Percentiles rank a stretch among this genome's conserved stretches.
Evolutionary conservation across 2,113 vertebrate genomes (phyloP).

Genomic region (Ibidorhyncha struthersii): DNA sequence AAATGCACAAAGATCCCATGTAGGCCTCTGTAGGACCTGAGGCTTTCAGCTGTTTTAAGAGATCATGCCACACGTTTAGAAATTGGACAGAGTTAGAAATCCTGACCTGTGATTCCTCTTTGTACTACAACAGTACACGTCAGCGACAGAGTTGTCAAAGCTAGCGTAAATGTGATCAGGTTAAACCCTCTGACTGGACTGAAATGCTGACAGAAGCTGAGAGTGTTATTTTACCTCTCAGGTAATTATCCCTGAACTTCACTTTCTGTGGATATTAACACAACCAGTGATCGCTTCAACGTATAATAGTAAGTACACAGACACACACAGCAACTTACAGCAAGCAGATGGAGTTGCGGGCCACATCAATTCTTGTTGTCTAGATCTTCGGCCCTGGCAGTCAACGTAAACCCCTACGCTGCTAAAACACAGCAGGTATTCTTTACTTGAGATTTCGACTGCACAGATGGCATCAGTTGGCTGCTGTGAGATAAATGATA

Average conservation of each 20-base stretch:
- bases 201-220: too few species aligned
- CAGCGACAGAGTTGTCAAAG: background rate
- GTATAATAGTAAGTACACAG: background rate
- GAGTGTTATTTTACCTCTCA: background rate
- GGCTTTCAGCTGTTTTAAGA: background rate
- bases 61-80: background rate
- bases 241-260: background rate
- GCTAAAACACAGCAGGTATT: conserved; percentile 97
- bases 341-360: conserved; percentile 88
- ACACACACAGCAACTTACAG: conserved; percentile 80
- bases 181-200: too few species aligned
- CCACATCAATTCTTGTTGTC: conserved; percentile 98
- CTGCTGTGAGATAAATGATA: conserved; percentile 92
- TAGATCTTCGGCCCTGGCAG: conserved; percentile 93
- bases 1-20: background rate
- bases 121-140: background rate
- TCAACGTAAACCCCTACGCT: conserved; percentile 94
- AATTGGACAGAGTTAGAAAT: background rate
- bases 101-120: background rate
- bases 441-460: conserved; percentile 95
- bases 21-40: background rate
- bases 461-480: conserved; percentile 91
- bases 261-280: background rate
- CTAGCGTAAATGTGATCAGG: background rate
- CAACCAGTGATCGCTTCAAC: background rate